Evolutionary conservation across 2,113 vertebrate species (phyloP), one percentile per base, ranked within the genome.

Genomic region (Labrus mixtus): DNA sequence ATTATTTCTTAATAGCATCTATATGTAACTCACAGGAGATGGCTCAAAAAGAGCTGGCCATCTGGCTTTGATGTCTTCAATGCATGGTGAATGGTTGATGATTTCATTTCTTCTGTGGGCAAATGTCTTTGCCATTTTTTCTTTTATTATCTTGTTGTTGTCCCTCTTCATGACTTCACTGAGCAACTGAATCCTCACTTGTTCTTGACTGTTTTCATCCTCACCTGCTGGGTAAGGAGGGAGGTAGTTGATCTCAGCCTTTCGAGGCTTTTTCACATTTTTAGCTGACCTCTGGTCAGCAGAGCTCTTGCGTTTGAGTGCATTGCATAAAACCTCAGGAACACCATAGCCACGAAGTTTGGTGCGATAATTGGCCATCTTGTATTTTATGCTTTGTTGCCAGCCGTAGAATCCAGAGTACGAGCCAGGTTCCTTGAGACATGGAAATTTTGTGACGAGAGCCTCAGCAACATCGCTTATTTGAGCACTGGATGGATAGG

Each of bases 341-440:
- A 73, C 33, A 70, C 68, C 65, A 4, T 39, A 78, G 48, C 63
- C 58, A 79, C 43, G 8, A 64, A 79, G 78, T 70, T 82, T 86
- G 43, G 68, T 79, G 15, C 56, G 43, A 68, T 80, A 84, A 86
- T 88, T 83, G 48, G 45, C 64, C 63, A 80, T 83, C 53, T 88
- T 83, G 64, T 78, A 74, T 70, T 81, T 86, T 8, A 83, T 0
- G 68, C 76, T 74, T 67, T 74, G 68, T 61, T 81, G 79, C 86
- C 81, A 90, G 46, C 81, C 83, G 74, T 88, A 82, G 29, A 45
- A 73, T 54, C 77, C 85, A 43, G 73, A 23, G 25, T 78, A 82
- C 20, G 86, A 82, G 72, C 83, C 58, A 4, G 85, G 76, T 75
- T 87, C 82, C 48, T 75, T 82, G 0, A 88, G 76, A 61, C 63